A percentile compares a stretch with the other conserved stretches of the same genome.
These are phyloP conservation scores for Bursaphelenchus okinawaensis DNA, from an alignment of 2,888 invertebrate genomes.

Conservation along the genomic window DNA sequence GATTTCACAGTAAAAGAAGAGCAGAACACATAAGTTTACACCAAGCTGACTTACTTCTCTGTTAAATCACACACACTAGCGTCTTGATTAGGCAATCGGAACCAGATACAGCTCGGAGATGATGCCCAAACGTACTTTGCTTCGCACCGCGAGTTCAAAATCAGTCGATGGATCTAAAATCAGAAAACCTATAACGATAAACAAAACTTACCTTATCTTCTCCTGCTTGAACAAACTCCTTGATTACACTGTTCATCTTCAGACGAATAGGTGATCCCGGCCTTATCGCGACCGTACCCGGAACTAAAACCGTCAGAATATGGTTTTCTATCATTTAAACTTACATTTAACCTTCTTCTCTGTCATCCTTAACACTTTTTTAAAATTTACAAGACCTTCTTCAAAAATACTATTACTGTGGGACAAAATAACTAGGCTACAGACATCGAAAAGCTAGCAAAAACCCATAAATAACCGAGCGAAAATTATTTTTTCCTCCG, in stretches of 20 bases:
- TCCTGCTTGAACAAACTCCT: not conserved
- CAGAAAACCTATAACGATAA: not conserved
- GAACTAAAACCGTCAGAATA: not conserved
- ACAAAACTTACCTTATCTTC: not conserved
- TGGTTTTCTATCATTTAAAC: too few relatives aligned
- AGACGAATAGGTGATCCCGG: not conserved
- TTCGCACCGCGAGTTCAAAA: slow-evolving; percentile 1
- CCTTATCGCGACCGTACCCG: not conserved
- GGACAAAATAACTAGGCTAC: too few relatives aligned
- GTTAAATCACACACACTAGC: not conserved
- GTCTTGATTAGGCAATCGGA: slow-evolving; percentile 9
- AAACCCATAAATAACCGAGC: too few relatives aligned
- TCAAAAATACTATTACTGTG: too few relatives aligned
- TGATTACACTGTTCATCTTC: not conserved
- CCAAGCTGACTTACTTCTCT: not conserved
- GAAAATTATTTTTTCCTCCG: too few relatives aligned
- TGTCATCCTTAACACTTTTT: too few relatives aligned
- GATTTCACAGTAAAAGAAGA: not conserved
- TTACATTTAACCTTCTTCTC: too few relatives aligned
- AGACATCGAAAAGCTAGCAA: too few relatives aligned
- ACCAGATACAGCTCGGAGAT: slow-evolving; percentile 17
- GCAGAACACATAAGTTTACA: not conserved
- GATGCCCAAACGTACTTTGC: slow-evolving; percentile 3
- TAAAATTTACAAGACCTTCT: too few relatives aligned
- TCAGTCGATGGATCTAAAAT: slow-evolving; percentile 14